Percentiles rank a stretch among this genome's conserved stretches.
Conservation (phyloP, 2,113 vertebrate species). For the Axis porcinus region DNA sequence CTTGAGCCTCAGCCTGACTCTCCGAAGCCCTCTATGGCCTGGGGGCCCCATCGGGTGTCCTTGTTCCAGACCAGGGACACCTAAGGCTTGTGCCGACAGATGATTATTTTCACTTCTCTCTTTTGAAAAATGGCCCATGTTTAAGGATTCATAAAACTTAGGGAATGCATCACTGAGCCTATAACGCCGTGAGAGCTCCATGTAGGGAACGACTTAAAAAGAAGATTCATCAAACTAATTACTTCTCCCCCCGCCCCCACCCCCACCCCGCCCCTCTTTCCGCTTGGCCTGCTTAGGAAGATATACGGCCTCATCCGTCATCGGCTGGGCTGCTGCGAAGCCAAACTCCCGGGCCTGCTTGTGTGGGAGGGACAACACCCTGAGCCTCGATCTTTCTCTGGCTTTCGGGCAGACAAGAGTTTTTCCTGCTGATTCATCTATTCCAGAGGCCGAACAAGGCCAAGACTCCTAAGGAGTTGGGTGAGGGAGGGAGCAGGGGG, state of each 20-base stretch:
- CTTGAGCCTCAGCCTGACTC: not conserved
- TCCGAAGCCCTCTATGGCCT: conserved; percentile 40
- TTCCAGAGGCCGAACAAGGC: conserved; percentile 1
- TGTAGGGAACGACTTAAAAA: conserved; percentile 68
- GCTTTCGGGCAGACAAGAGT: conserved; percentile 41
- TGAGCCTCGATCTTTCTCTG: conserved; percentile 16
- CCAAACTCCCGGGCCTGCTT: not conserved
- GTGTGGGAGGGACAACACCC: not conserved
- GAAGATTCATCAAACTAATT: conserved; percentile 76
- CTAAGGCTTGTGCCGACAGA: conserved; percentile 36
- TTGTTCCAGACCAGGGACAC: conserved; percentile 35
- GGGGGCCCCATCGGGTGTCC: conserved; percentile 53
- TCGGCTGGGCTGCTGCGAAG: not conserved
- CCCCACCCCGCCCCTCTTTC: conserved; percentile 38
- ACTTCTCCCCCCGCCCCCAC: conserved; percentile 34
- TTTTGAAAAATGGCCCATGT: conserved; percentile 57
- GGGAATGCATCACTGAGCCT: conserved; percentile 59
- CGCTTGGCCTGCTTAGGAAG: conserved; percentile 43
- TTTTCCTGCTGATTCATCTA: conserved; percentile 60
- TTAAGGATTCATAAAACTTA: conserved; percentile 67
- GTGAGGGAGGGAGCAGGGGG: not conserved
- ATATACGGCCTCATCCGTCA: not conserved
- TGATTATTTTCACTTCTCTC: conserved; percentile 45
- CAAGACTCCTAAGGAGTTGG: not conserved
- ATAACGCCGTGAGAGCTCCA: conserved; percentile 47